Conservation (phyloP, 2,888 invertebrate species). For the Prionchulus punctatus region DNA sequence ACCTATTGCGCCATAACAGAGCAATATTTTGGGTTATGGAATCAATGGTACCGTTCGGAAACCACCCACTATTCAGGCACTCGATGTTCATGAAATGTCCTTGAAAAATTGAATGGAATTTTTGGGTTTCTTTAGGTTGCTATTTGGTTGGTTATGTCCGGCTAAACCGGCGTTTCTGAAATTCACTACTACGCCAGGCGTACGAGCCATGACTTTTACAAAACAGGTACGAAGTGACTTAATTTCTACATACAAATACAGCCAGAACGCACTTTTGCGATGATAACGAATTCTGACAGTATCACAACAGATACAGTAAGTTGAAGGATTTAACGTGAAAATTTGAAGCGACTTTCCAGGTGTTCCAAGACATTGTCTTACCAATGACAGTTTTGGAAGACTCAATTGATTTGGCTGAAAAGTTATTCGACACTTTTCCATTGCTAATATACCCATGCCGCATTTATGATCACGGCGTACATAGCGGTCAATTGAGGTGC, state of each 20-base stretch:
- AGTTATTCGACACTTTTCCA: slow-evolving; percentile 50
- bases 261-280: too few species aligned
- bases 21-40: slow-evolving; percentile 57
- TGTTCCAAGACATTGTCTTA: slow-evolving; percentile 54
- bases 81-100: slow-evolving; percentile 7
- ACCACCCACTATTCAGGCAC: slow-evolving; percentile 43
- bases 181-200: slow-evolving; percentile 51
- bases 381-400: slow-evolving; percentile 49
- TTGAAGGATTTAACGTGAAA: slow-evolving; percentile 18
- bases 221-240: too few species aligned
- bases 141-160: slow-evolving; percentile 52
- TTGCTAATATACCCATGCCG: slow-evolving; percentile 53
- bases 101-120: background rate
- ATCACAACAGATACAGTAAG: too few species aligned
- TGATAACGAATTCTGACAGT: too few species aligned
- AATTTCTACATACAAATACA: background rate
- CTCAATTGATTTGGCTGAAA: slow-evolving; percentile 46
- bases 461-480: slow-evolving; percentile 47
- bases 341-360: too few species aligned
- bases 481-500: slow-evolving; percentile 24
- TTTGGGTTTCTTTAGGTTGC: slow-evolving; percentile 30
- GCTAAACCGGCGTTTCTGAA: slow-evolving; percentile 56
- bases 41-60: slow-evolving; percentile 55
- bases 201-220: slow-evolving; percentile 51
- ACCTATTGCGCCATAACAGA: slow-evolving; percentile 35